Evolutionary conservation across 2,113 vertebrate genomes (phyloP), one percentile per base, ranked within the genome.

Genomic region (Prionailurus viverrinus): DNA sequence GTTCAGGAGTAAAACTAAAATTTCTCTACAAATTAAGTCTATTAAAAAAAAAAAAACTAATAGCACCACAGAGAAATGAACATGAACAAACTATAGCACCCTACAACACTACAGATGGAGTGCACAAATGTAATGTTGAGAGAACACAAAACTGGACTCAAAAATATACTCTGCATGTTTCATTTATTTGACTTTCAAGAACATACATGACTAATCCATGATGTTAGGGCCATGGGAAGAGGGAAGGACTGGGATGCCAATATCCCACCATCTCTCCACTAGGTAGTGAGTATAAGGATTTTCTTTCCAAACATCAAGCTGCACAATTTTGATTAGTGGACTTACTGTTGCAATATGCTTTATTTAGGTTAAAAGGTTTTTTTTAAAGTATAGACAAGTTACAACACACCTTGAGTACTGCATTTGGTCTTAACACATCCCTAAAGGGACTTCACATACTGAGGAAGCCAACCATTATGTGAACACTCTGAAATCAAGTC

Each of bases 191-290:
- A 91, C 63, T 14, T 14, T 61, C 45, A 88, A 79, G n/a, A 51
- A 19, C 16, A 86, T 66, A 51, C 8, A 5, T 2, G 31, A 31
- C 4, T 48, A 21, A 29, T 7, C 15, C 29, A 16, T 8, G 29
- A 63, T n/a, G 66, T 48, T 33, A 45, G 31, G 68, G 31, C 80
- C 15, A 3, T 1, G 13, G 41, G 61, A 53, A n/a, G 16, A 55
- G 5, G 5, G 6, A 11, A 33, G 23, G 4, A 4, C 5, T 10
- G 8, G 13, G 11, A 25, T 2, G 1, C 19, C 36, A 41, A 33
- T 1, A 15, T 4, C 25, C 23, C 12, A n/a, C 27, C 13, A 11
- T 21, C 81, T 58, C 31, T 76, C 31, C 31, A 29, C 31, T 48
- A 41, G 66, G 29, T 0, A 27, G 7, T 66, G 27, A 95, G 39